Evolutionary conservation across 2,888 invertebrate species (phyloP), one percentile per base, ranked within the genome.

Genomic region (Cosmorhoe ocellata): DNA sequence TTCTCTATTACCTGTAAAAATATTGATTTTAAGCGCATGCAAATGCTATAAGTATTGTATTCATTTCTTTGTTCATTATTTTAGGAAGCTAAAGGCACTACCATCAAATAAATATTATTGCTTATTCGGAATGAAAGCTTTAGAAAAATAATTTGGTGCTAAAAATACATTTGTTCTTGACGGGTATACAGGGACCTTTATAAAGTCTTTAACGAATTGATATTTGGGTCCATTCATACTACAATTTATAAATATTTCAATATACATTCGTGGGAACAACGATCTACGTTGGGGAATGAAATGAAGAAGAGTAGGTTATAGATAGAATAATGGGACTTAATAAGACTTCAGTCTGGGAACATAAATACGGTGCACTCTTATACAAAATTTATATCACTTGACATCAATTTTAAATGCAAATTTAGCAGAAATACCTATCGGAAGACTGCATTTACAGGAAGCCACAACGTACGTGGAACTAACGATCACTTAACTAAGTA

Each of bases 391-490:
- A 61, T 63, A 60, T 66, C 61, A 61, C 61, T 64, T 69, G 76
- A 83, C 76, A 81, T 76, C 76, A 75, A 81, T 76, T 81, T 81
- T 84, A 84, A 89, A 88, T 86, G 86, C 87, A 83, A 43, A 79
- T 76, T 79, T 74, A 82, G 81, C 81, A 80, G 85, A 85, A 85
- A 87, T 75, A 88, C 76, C 86, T 88, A 88, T 84, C 87, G 90
- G 90, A 90, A 90, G 90, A 90, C 90, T 86, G 87, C 79, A 79
- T 82, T 88, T 74, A 82, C 80, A 87, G 90, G 89, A 90, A 90
- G 89, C 89, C 89, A 88, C 83, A 76, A 81, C 79, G 81, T 81
- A 79, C 71, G 75, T 76, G 82, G 79, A 82, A 83, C 83, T 80
- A 81, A 80, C 76, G 79, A 81, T 78, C 77, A 80, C 87, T 84